phyloP scores from a whole-genome alignment of 2,797 vertebrate genomes.

The Dallia pectoralis region DNA sequence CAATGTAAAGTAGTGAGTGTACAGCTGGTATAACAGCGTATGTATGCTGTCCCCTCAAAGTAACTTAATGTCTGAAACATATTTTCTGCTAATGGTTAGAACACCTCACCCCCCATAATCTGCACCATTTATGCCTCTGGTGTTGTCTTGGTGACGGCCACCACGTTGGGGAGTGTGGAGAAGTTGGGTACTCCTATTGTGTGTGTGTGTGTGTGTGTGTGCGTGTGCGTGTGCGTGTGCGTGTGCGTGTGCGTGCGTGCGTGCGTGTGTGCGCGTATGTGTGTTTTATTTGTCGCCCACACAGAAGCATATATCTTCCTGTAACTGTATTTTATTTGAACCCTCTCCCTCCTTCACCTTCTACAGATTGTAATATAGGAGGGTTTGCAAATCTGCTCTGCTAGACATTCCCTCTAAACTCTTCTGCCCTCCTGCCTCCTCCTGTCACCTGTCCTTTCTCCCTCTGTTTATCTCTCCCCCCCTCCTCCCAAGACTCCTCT shows the following conservation, averaged over 20 bases:
- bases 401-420: not conserved
- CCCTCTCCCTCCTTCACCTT: constrained; percentile 7
- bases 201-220: no score
- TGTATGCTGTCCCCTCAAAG: no score
- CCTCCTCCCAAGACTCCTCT: no score
- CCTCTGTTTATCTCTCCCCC: not conserved
- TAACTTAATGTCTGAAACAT: no score
- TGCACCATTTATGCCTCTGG: no score
- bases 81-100: no score
- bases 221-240: constrained; percentile 24
- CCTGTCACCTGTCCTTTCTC: constrained; percentile 14
- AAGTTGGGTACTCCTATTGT: no score
- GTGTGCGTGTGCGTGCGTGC: constrained; percentile 14
- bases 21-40: no score
- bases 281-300: not conserved
- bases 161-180: no score
- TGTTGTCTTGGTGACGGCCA: no score
- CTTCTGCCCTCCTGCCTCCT: not conserved
- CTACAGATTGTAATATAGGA: constrained; percentile 1
- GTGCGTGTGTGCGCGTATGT: constrained; percentile 22
- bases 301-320: not conserved
- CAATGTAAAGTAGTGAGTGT: no score
- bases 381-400: not conserved
- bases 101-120: no score
- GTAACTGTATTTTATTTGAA: not conserved